Conservation (phyloP, 1,140 invertebrate species). For the Hormaphis cornu region DNA sequence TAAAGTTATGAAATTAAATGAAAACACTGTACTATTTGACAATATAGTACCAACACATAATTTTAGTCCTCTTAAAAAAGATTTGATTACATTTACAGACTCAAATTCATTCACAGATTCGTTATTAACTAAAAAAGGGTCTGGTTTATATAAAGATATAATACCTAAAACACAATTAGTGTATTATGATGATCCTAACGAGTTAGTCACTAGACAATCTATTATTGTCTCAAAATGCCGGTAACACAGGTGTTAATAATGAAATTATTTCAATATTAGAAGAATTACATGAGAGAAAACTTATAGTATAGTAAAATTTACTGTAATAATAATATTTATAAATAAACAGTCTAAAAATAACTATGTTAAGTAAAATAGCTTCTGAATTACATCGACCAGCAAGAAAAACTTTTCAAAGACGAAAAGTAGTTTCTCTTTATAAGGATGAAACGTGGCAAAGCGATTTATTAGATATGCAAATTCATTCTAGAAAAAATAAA, state of each 20-base stretch:
- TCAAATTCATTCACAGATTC: too few species aligned
- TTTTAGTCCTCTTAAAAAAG: too few species aligned
- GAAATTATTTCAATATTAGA: background rate
- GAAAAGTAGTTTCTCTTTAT: slow-evolving; percentile 32
- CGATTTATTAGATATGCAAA: slow-evolving; percentile 39
- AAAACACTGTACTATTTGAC: too few species aligned
- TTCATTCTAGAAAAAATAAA: slow-evolving; percentile 41
- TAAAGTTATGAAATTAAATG: too few species aligned
- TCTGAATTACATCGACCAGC: slow-evolving; percentile 35
- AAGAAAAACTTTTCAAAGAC: slow-evolving; percentile 33
- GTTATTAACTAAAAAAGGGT: too few species aligned
- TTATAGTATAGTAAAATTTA: background rate
- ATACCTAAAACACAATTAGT: too few species aligned
- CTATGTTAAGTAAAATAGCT: background rate
- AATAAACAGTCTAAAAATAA: too few species aligned
- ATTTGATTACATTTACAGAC: too few species aligned
- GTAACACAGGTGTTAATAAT: background rate
- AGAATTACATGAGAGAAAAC: background rate
- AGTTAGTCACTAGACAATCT: background rate
- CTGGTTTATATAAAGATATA: too few species aligned
- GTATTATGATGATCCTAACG: background rate
- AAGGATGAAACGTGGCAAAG: slow-evolving; percentile 34
- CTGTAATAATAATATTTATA: too few species aligned
- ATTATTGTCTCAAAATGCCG: background rate
- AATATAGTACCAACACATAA: too few species aligned